phyloP scores from a whole-genome alignment of 1,140 invertebrate genomes.

The Ladona fulva region DNA sequence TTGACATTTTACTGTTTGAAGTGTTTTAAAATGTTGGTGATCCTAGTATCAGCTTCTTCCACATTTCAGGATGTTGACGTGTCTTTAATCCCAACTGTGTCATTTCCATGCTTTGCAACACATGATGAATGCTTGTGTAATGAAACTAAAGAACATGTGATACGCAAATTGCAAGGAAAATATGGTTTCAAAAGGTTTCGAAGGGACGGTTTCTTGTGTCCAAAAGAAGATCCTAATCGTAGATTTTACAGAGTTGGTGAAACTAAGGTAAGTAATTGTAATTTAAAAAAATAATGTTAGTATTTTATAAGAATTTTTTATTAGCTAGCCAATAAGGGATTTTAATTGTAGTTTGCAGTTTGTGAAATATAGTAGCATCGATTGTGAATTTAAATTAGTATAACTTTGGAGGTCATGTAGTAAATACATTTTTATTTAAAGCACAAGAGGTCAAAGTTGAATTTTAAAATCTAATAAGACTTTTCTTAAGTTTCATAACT shows the following conservation, averaged over 20 bases:
- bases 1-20: constrained; percentile 16
- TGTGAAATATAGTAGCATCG: constrained; percentile 9
- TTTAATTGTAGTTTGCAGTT: constrained; percentile 11
- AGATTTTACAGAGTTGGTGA: constrained; percentile 62
- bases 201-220: constrained; percentile 90
- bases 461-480: too few relatives aligned
- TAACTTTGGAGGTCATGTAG: too few relatives aligned
- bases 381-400: too few relatives aligned
- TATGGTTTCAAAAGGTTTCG: constrained; percentile 92
- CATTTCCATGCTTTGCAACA: constrained; percentile 95
- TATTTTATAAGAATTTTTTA: constrained; percentile 8
- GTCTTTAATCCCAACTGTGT: constrained; percentile 81
- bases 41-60: constrained; percentile 27
- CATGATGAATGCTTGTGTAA: constrained; percentile 84
- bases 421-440: too few relatives aligned
- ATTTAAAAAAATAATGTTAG: constrained; percentile 15
- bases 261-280: constrained; percentile 47
- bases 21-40: constrained; percentile 14
- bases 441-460: too few relatives aligned
- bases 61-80: constrained; percentile 70
- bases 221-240: constrained; percentile 69
- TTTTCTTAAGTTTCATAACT: too few relatives aligned
- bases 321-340: background rate
- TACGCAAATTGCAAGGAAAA: constrained; percentile 73
- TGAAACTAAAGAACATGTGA: constrained; percentile 80